phyloP scores from a whole-genome alignment of 2,888 invertebrate species.

The Glaucopsyche alexis region DNA sequence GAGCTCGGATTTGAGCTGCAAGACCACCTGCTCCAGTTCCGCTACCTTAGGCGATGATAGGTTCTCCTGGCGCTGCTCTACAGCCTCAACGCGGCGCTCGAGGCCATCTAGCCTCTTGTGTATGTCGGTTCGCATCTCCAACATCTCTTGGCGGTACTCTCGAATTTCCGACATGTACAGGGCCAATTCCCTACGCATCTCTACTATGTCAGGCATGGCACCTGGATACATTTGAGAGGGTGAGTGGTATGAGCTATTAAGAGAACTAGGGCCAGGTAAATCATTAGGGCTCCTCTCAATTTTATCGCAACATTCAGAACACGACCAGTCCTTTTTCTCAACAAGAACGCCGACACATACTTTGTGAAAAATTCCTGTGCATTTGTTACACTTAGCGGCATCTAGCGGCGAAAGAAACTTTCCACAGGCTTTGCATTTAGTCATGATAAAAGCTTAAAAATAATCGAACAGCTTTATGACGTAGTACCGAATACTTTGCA shows the following conservation, averaged over 20 bases:
- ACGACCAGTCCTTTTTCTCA: neutral
- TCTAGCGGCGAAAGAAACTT: no score
- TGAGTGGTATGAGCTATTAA: neutral
- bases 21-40: neutral
- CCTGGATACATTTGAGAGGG: neutral
- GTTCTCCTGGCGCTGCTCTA: neutral
- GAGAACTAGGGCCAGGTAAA: neutral
- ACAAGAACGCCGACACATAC: neutral
- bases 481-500: no score
- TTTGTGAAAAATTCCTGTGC: neutral
- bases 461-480: no score
- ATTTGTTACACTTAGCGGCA: neutral
- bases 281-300: neutral
- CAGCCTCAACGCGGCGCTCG: neutral
- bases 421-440: neutral
- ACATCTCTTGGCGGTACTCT: neutral
- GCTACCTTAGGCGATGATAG: neutral
- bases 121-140: neutral
- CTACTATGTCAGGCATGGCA: neutral
- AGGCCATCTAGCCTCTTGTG: neutral
- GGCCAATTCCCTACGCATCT: neutral
- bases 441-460: neutral
- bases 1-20: neutral
- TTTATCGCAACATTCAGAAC: neutral
- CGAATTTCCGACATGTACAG: neutral